Conservation (phyloP, 2,113 vertebrate genomes). For the Amphiprion ocellaris region DNA sequence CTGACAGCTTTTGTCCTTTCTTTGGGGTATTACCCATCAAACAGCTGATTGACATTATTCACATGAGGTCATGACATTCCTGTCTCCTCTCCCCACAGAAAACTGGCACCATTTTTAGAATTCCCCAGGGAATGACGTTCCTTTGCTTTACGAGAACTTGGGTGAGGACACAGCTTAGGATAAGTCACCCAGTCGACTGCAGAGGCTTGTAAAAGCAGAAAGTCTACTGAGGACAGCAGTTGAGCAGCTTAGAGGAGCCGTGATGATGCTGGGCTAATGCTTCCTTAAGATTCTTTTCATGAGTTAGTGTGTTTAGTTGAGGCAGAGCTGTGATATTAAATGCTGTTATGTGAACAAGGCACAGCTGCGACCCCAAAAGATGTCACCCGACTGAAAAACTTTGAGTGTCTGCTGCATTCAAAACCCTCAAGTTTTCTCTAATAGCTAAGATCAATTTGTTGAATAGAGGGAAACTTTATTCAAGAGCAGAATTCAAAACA, state of each 20-base stretch:
- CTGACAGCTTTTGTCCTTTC: conserved; percentile 25
- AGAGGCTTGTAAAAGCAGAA: conserved; percentile 53
- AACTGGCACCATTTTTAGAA: conserved; percentile 77
- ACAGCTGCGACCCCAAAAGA: conserved; percentile 33
- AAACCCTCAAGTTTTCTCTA: conserved; percentile 17
- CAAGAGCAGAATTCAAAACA: conserved; percentile 45
- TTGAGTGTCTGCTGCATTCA: conserved; percentile 19
- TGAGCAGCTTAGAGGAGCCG: conserved; percentile 62
- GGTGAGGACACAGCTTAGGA: conserved; percentile 64
- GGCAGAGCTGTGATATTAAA: conserved; percentile 35
- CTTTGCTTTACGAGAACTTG: conserved; percentile 50
- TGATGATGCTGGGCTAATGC: conserved; percentile 26
- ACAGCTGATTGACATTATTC: conserved; percentile 75
- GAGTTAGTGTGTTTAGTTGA: conserved; percentile 11
- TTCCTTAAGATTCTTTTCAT: conserved; percentile 37
- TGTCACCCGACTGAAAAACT: conserved; percentile 23
- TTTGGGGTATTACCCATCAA: conserved; percentile 58
- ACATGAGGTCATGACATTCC: conserved; percentile 79
- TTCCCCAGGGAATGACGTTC: conserved; percentile 67
- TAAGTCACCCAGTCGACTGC: conserved; percentile 59
- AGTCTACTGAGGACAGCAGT: conserved; percentile 49
- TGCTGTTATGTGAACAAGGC: conserved; percentile 43
- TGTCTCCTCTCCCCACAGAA: conserved; percentile 53
- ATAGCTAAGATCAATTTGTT: conserved; percentile 43
- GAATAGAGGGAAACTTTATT: conserved; percentile 42